Conservation (phyloP, 2,797 vertebrate genomes). For the Spizella passerina region DNA sequence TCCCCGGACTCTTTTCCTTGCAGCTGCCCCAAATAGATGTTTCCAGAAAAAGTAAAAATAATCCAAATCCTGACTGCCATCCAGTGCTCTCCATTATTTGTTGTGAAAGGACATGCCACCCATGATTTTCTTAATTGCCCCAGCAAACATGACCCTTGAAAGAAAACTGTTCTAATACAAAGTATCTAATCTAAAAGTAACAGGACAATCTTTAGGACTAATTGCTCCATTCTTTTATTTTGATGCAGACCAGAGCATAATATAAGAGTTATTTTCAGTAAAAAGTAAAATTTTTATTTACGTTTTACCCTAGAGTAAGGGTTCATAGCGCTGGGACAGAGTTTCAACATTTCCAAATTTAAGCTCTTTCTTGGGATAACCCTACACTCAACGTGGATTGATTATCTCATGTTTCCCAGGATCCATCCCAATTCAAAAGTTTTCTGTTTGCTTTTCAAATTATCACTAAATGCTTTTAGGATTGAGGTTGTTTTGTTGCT, state of each 20-base stretch:
- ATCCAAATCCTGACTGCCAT: neutral
- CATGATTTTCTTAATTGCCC: rapidly evolving
- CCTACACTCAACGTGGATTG: neutral
- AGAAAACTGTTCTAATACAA: neutral
- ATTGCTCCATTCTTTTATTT: neutral
- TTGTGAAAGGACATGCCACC: rapidly evolving
- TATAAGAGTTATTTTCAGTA: neutral
- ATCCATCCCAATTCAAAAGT: neutral
- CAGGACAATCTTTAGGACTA: neutral
- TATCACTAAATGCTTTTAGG: neutral
- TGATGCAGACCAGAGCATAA: neutral
- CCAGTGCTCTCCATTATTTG: neutral
- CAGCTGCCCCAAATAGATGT: neutral
- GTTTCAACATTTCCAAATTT: neutral
- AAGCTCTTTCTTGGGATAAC: neutral
- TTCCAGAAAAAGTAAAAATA: neutral
- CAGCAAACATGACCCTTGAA: neutral
- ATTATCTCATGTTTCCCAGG: neutral
- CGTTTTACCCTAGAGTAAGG: neutral
- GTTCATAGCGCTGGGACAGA: neutral
- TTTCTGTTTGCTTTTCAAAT: neutral
- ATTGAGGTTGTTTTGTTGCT: neutral
- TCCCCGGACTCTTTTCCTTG: neutral
- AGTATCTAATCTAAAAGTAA: neutral
- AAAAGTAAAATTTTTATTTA: neutral